Conservation (phyloP, 2,113 vertebrate species). For the Brachypodius melanocephalos region DNA sequence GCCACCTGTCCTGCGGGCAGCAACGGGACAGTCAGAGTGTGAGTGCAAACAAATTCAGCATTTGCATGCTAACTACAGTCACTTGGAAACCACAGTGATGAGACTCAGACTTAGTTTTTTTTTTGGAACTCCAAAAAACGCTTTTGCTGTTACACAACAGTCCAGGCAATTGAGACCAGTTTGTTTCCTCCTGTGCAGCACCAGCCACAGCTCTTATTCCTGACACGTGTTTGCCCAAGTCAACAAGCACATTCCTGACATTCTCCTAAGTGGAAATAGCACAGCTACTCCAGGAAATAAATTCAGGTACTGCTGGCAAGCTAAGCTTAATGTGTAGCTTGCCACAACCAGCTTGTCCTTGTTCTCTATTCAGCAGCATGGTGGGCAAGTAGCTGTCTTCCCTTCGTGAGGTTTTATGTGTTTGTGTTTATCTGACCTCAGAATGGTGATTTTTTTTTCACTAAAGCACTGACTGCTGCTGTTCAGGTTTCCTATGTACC, state of each 20-base stretch:
- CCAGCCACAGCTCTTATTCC: not conserved
- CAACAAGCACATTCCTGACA: not conserved
- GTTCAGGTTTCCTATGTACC: not conserved
- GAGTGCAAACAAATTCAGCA: rapidly evolving
- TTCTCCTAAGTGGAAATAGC: not conserved
- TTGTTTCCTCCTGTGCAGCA: not conserved
- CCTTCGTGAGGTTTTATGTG: too few relatives aligned
- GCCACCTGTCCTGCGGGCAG: conserved; percentile 74
- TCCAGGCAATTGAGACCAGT: not conserved
- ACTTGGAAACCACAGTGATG: not conserved
- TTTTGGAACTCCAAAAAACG: not conserved
- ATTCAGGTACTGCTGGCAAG: not conserved
- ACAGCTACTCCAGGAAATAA: not conserved
- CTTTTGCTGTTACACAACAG: not conserved
- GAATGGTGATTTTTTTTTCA: not conserved
- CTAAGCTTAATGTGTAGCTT: not conserved
- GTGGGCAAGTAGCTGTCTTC: not conserved
- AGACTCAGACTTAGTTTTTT: not conserved
- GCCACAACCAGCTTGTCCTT: not conserved
- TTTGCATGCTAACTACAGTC: not conserved
- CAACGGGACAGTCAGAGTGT: rapidly evolving
- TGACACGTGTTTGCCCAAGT: rapidly evolving
- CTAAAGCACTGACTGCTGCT: not conserved
- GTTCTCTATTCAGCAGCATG: not conserved
- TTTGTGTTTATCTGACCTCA: not conserved